These are phyloP conservation scores for Kryptolebias marmoratus DNA, from an alignment of 2,113 vertebrate species.

Conservation along the genomic window DNA sequence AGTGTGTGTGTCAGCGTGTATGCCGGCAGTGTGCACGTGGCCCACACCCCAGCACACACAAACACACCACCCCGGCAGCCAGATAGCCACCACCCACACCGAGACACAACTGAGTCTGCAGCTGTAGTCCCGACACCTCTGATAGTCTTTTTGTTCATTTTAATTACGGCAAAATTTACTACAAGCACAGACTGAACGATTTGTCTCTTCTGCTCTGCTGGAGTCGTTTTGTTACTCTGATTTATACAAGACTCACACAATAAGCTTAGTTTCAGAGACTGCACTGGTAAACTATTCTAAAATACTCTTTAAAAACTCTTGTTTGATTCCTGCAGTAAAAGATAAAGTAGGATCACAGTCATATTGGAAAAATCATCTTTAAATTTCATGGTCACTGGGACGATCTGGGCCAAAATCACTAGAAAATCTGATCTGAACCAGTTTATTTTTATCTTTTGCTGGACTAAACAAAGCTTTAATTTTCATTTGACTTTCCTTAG, in stretches of 20 bases:
- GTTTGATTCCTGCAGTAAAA: neutral
- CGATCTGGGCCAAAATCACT: neutral
- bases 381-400: neutral
- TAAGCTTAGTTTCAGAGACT: too few relatives aligned
- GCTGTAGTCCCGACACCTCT: slow-evolving; percentile 57
- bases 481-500: neutral
- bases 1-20: slow-evolving; percentile 35
- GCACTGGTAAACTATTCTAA: neutral
- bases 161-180: too few relatives aligned
- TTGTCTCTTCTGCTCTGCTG: too few relatives aligned
- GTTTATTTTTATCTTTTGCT: neutral
- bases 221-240: too few relatives aligned
- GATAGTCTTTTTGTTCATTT: neutral
- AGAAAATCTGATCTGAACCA: neutral
- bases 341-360: neutral
- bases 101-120: slow-evolving; percentile 52
- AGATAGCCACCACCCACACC: slow-evolving; percentile 64
- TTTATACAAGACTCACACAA: too few relatives aligned
- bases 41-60: slow-evolving; percentile 71
- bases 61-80: slow-evolving; percentile 66
- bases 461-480: slow-evolving; percentile 1
- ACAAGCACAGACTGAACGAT: too few relatives aligned
- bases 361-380: neutral
- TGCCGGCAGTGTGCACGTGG: slow-evolving; percentile 66
- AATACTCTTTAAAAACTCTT: neutral